phyloP scores from a whole-genome alignment of 2,888 invertebrate genomes.

The Clepsis dumicolana region DNA sequence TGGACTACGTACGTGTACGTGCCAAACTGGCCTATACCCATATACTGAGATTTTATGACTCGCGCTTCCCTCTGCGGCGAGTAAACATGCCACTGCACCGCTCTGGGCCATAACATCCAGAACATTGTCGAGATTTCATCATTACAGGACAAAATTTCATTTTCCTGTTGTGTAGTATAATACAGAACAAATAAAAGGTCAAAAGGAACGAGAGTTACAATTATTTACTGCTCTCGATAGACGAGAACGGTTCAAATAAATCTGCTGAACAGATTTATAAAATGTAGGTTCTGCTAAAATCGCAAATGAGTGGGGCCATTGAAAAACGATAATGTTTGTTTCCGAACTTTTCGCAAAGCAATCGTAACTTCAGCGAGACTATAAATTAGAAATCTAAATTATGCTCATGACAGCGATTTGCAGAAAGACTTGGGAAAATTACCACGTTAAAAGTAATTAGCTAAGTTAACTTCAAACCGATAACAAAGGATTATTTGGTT shows the following conservation, averaged over 20 bases:
- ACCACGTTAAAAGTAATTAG: constrained; percentile 24
- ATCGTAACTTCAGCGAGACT: constrained; percentile 30
- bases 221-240: background rate
- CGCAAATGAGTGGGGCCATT: constrained; percentile 20
- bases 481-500: constrained; percentile 9
- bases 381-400: constrained; percentile 35
- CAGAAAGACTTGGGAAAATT: constrained; percentile 30
- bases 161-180: background rate
- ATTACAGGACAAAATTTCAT: background rate
- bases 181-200: background rate
- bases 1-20: too few relatives aligned
- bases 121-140: constrained; percentile 1
- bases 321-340: constrained; percentile 39
- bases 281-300: constrained; percentile 1
- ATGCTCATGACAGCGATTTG: constrained; percentile 16
- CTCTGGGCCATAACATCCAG: constrained; percentile 1
- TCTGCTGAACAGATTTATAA: constrained; percentile 11
- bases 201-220: constrained; percentile 10
- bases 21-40: background rate
- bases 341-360: constrained; percentile 31
- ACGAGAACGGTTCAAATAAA: constrained; percentile 1
- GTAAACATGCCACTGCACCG: constrained; percentile 6
- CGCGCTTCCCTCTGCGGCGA: constrained; percentile 4
- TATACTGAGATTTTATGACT: constrained; percentile 9
- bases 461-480: constrained; percentile 17